Evolutionary conservation across 1,140 invertebrate species (phyloP), one percentile per base, ranked within the genome.

Genomic region (Bemisia tabaci): DNA sequence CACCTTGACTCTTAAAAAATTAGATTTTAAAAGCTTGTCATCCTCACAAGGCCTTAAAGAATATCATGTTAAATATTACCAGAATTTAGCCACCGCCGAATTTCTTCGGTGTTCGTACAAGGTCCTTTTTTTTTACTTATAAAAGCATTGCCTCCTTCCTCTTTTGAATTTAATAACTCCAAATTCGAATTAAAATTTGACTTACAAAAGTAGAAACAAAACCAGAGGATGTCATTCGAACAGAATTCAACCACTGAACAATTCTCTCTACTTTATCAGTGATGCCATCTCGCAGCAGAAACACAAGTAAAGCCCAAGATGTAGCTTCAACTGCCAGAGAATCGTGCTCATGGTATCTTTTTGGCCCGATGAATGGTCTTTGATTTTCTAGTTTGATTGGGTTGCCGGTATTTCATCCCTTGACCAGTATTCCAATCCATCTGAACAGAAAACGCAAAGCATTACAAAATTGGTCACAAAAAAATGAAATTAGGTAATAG

Each of bases 161-260:
- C 12, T 58, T 58, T 58, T n/a, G n/a, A 58, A 12, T 12, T 12
- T 58, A n/a, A 12, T n/a, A n/a, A n/a, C n/a, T n/a, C n/a, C n/a
- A n/a, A n/a, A n/a, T n/a, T n/a, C n/a, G n/a, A n/a, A 65, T n/a
- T n/a, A n/a, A n/a, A n/a, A n/a, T n/a, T n/a, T n/a, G 23, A 71
- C 69, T 70, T 71, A 83, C 84, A 74, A 82, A 77, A 22, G 81
- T 82, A 5, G 83, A 82, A 48, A 84, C 78, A 73, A 85, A 84
- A 21, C 79, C 83, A 63, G 77, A 79, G 69, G 82, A 78, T 22
- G 76, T 77, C 71, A 83, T 79, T 63, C 83, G 74, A 79, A 85
- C 82, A 1, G 79, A 78, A 70, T 82, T 82, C 1, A 86, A 72
- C 83, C 84, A 86, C 59, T 76, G 73, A 65, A 86, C 84, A 66